Evolutionary conservation across 2,797 vertebrate species (phyloP), one percentile per base, ranked within the genome.

Genomic region (Borostomias antarcticus): DNA sequence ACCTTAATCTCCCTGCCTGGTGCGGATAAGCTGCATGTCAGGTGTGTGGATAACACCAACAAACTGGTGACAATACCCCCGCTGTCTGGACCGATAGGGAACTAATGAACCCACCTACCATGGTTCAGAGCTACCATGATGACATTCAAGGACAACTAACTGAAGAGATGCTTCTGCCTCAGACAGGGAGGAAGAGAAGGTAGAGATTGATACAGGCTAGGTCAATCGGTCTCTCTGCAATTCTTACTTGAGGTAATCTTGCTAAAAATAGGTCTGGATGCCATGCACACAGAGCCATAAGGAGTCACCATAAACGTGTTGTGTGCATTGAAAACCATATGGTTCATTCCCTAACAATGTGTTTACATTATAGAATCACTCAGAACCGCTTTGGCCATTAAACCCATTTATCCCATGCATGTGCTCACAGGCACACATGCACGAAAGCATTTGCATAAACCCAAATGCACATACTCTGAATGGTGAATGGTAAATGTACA

Each of bases 241-340:
- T 28, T 54, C 10, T n/a, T 54, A 28, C 28, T n/a, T 29, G 17
- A 21, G 21, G 47, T 9, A 50, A 50, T 13, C 9, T 21, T 50
- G 5, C 15, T 54, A n/a, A n/a, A n/a, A n/a, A n/a, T n/a, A n/a
- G n/a, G n/a, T n/a, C n/a, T n/a, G n/a, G n/a, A n/a, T n/a, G n/a
- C n/a, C n/a, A n/a, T n/a, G n/a, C n/a, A n/a, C n/a, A n/a, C 61
- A 74, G 26, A 77, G 69, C 64, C 29, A 64, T 35, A 15, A 33
- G 58, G 15, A 10, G 25, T 23, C 17, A 2, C 0, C 40, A 40
- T 50, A 35, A 26, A 7, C 30, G 8, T 37, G 59, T 64, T 61
- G 17, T 76, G 65, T 67, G 80, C 75, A 72, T 76, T 59, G 21
- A 29, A 37, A 37, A 37, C 13, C 47, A 64, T n/a, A 71, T 51